These are phyloP conservation scores for Nysson spinosus DNA, from an alignment of 2,888 invertebrate species.

Conservation along the genomic window DNA sequence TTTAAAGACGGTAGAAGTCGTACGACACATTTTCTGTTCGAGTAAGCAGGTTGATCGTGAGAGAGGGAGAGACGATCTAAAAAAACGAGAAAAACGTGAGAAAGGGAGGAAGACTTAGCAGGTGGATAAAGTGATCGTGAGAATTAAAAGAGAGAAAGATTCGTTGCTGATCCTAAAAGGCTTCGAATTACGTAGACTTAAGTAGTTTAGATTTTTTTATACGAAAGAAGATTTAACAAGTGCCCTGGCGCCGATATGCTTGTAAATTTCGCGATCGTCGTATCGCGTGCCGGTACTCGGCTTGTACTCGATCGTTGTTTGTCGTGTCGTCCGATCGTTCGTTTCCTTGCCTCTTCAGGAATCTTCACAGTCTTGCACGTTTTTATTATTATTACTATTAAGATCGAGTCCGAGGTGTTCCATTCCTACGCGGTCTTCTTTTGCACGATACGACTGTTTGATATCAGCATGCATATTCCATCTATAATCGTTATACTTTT, in stretches of 20 bases:
- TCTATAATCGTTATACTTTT: too few species aligned
- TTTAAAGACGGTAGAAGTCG: too few species aligned
- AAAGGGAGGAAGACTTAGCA: too few species aligned
- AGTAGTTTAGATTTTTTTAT: constrained; percentile 69
- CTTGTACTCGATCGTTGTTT: constrained; percentile 38
- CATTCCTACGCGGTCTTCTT: neutral
- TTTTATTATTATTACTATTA: too few species aligned
- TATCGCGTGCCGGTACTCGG: constrained; percentile 43
- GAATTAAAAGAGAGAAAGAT: neutral
- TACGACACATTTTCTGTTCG: too few species aligned
- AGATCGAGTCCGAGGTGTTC: neutral
- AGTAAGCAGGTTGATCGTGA: too few species aligned
- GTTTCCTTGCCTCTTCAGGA: constrained; percentile 1
- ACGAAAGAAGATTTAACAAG: constrained; percentile 36
- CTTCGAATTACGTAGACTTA: constrained; percentile 67
- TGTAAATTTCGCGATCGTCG: constrained; percentile 42
- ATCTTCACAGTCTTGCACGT: too few species aligned
- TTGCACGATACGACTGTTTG: neutral
- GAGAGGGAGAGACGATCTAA: too few species aligned
- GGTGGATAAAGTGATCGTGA: too few species aligned
- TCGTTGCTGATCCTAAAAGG: constrained; percentile 57
- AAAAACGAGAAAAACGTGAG: neutral
- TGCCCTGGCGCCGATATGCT: constrained; percentile 42
- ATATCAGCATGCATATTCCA: too few species aligned
- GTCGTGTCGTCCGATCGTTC: constrained; percentile 41